Evolutionary conservation across 1,140 invertebrate genomes (phyloP).

Genomic region (Cataglyphis hispanica): DNA sequence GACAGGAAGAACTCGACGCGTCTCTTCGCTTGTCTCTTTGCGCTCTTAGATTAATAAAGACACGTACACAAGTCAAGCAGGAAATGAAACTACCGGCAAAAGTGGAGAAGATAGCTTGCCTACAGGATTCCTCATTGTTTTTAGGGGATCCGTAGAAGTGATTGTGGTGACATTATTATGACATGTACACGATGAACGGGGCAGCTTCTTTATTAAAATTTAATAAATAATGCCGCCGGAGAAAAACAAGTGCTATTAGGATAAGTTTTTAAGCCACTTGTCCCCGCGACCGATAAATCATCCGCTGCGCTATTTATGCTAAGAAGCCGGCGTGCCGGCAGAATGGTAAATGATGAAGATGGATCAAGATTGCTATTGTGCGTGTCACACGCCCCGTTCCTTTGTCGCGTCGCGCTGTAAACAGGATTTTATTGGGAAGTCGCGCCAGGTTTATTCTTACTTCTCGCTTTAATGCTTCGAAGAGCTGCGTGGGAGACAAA

Average conservation of each 20-base stretch:
- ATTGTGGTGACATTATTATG: slow-evolving; percentile 34
- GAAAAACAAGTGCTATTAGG: neutral
- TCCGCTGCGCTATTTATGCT: slow-evolving; percentile 39
- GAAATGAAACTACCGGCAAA: slow-evolving; percentile 55
- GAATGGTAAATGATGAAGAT: slow-evolving; percentile 60
- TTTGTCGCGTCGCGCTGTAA: slow-evolving; percentile 49
- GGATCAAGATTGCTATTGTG: slow-evolving; percentile 63
- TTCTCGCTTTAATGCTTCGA: slow-evolving; percentile 39
- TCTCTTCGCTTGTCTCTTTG: slow-evolving; percentile 30
- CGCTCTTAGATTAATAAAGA: slow-evolving; percentile 57
- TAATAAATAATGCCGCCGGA: slow-evolving; percentile 50
- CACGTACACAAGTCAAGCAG: slow-evolving; percentile 39
- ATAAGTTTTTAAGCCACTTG: slow-evolving; percentile 50
- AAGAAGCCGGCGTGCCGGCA: slow-evolving; percentile 33
- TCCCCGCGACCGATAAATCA: slow-evolving; percentile 53
- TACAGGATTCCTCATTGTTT: slow-evolving; percentile 49
- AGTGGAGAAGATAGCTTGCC: slow-evolving; percentile 43
- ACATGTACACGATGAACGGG: neutral
- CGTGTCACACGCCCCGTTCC: slow-evolving; percentile 35
- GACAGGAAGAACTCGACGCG: slow-evolving; percentile 31
- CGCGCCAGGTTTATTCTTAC: slow-evolving; percentile 59
- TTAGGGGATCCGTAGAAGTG: slow-evolving; percentile 21
- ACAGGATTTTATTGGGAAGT: slow-evolving; percentile 63
- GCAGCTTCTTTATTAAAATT: slow-evolving; percentile 52
- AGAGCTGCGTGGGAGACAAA: slow-evolving; percentile 47